Base-by-base conservation (phyloP, 2,113 vertebrate species). In the Saccopteryx leptura region DNA sequence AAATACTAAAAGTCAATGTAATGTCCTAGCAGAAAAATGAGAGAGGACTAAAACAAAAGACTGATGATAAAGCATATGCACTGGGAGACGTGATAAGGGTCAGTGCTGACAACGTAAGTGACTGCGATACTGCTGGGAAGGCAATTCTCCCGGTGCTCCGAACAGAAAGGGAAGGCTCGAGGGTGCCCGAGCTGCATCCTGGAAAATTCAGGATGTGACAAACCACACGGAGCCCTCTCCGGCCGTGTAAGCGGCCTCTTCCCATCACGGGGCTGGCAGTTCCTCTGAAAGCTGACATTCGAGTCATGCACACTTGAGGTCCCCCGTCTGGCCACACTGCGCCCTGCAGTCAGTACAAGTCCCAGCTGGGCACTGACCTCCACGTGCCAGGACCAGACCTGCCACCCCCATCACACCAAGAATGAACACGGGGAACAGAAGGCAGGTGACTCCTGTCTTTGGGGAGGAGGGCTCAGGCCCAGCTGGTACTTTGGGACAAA, bases 251-350 rank as follows among this genome's bases (percentile, higher is more conserved):
- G 63, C 63, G 19, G 12, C 54, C 46, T 39, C 14, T 54, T 28
- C 56, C 52, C 2, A 4, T 39, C 58, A 23, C 9, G 2, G 31
- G 65, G 31, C 74, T 56, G 11, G 72, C 24, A 10, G 24, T 9
- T 26, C 18, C 19, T 31, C 18, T 33, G 72, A 24, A 28, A 63
- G 24, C 56, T 52, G 75, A 63, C 48, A 15, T 5, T 84, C 13
- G 5, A 58, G 50, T 31, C 31, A 63, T 12, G 46, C 60, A 46
- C 0, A 4, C 66, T 5, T 10, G 6, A 23, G 26, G 21, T 48
- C 63, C 68, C 61, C 14, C 26, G 0, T 11, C 39, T 23, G 0
- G 46, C 84, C 52, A 54, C 21, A 12, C 23, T 0, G 0, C 15
- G 28, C n/a, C 58, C 65, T 12, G 28, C 3, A 82, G n/a, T 60